Base-by-base conservation (phyloP, 2,113 vertebrate genomes). In the Aplodontia rufa region DNA sequence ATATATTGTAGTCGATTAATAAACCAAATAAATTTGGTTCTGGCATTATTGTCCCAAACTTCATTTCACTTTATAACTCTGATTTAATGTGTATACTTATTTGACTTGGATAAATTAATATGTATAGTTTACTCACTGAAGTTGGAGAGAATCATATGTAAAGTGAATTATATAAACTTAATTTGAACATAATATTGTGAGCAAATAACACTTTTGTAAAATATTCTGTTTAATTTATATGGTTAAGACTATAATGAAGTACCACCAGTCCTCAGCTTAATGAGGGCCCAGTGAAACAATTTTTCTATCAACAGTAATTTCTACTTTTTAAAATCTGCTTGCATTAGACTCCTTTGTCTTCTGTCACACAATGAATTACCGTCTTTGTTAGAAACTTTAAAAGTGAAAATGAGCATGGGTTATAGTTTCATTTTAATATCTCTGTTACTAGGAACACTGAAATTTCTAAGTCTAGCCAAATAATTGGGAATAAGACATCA, bases 401-500 rank as follows among this genome's bases (percentile, higher is more conserved):
- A 87, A 80, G 16, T 79, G 7, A 37, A 71, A 80, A 30, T 17
- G 32, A 79, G 55, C 42, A 53, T 72, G 22, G 58, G 10, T 87
- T 79, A 5, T 40, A 60, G 32, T 92, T 28, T 87, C 7, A 64
- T 74, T 91, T 94, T 90, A 74, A 28, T 93, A 58, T 74, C 26
- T 86, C 8, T 82, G 32, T 81, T 47, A 62, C 26, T 35, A 45
- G 80, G 20, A 91, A 89, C 51, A 74, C 42, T 78, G 75, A 90
- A 45, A 90, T 81, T 92, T 87, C 45, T 96, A 72, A 79, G 28
- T 95, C 37, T 80, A 69, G 42, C n/a, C 90, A 53, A 86, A 93
- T 76, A 88, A 68, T 86, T 60, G 28, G 49, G 28, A 81, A 62
- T 88, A 88, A 93, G 22, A 37, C 78, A 64, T 19, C 78, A 64